phyloP scores from a whole-genome alignment of 2,797 vertebrate species.

The Sebastes aleutianus region DNA sequence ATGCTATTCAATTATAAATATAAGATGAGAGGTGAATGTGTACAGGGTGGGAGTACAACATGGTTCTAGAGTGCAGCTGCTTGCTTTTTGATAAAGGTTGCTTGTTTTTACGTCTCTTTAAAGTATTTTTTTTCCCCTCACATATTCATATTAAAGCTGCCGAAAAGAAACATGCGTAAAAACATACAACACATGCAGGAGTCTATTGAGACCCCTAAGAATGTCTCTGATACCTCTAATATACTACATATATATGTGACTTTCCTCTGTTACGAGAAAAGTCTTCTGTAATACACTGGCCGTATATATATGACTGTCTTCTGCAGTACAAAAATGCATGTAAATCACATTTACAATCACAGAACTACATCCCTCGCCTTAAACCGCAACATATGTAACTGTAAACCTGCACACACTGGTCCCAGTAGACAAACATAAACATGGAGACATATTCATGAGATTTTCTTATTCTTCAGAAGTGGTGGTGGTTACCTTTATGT shows the following conservation, averaged over 20 bases:
- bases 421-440: slow-evolving; percentile 5
- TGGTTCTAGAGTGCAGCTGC: slow-evolving; percentile 53
- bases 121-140: background rate
- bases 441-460: slow-evolving; percentile 1
- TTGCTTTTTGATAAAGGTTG: slow-evolving; percentile 74
- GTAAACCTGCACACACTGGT: background rate
- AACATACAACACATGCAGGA: background rate
- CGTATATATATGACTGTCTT: background rate
- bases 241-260: slow-evolving; percentile 16
- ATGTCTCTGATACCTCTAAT: background rate
- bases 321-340: slow-evolving; percentile 9
- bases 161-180: slow-evolving; percentile 17
- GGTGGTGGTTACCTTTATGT: background rate
- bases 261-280: slow-evolving; percentile 3
- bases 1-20: slow-evolving; percentile 61
- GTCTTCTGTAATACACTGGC: background rate
- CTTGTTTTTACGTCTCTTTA: slow-evolving; percentile 46
- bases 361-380: background rate
- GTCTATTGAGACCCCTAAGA: background rate
- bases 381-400: background rate
- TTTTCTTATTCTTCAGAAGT: slow-evolving; percentile 6
- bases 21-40: slow-evolving; percentile 23
- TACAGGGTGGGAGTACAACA: slow-evolving; percentile 37
- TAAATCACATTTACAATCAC: slow-evolving; percentile 18
- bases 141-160: slow-evolving; percentile 43